Percentiles rank a stretch among this genome's conserved stretches.
Conservation (phyloP, 2,113 vertebrate genomes). For the Struthidea cinerea region DNA sequence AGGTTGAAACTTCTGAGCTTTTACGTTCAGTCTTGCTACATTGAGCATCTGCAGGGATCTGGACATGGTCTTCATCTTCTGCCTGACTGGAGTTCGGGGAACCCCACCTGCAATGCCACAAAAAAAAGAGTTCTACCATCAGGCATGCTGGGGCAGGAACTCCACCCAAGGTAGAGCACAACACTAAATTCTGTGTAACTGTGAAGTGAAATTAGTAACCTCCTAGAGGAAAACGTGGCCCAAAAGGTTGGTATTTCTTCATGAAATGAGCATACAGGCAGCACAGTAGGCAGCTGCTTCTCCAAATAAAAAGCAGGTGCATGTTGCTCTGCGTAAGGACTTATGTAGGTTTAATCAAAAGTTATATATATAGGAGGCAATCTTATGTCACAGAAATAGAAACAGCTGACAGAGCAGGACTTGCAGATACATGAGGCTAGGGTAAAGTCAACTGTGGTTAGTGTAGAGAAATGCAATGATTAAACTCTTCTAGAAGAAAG, state of each 20-base stretch:
- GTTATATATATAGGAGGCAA: not conserved
- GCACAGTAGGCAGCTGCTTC: not conserved
- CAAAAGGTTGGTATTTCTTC: not conserved
- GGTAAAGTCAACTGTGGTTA: not conserved
- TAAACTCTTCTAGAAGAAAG: not conserved
- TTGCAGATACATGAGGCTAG: not conserved
- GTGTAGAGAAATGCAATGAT: not conserved
- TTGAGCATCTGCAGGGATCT: constrained; percentile 97
- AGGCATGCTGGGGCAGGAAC: not conserved
- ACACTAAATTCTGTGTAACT: not conserved
- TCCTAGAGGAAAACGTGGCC: not conserved
- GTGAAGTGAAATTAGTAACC: not conserved
- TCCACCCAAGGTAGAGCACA: not conserved
- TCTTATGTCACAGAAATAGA: not conserved
- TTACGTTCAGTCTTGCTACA: constrained; percentile 88
- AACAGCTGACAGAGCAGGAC: not conserved
- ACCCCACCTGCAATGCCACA: constrained; percentile 72
- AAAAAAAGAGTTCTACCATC: not conserved
- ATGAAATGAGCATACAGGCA: not conserved
- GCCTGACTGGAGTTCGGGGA: constrained; percentile 90
- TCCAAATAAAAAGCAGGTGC: not conserved
- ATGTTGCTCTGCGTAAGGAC: not conserved
- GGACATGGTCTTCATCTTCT: constrained; percentile 97
- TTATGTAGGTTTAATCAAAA: not conserved
- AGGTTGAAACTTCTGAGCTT: constrained; percentile 85